Conservation (phyloP, 2,113 vertebrate genomes). For the Gavia stellata region DNA sequence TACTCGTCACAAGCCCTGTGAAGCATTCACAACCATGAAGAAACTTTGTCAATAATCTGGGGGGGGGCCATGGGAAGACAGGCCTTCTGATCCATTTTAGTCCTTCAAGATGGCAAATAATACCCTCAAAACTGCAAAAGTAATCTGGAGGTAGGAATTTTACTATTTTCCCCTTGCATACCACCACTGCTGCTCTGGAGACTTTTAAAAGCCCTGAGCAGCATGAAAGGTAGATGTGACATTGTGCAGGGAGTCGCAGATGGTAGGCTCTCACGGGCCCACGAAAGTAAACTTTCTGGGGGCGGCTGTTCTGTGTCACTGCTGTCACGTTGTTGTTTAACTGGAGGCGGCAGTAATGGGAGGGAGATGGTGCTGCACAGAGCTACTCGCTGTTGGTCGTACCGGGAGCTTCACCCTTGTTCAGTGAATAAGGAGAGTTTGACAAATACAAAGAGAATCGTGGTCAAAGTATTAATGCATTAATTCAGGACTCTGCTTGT, state of each 20-base stretch:
- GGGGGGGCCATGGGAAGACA: not conserved
- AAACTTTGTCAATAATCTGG: not conserved
- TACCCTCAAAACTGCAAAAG: not conserved
- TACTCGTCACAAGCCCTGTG: not conserved
- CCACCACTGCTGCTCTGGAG: not conserved
- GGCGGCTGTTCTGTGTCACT: not conserved
- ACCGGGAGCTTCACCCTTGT: not conserved
- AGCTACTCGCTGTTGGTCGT: rapidly evolving
- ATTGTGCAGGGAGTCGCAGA: not conserved
- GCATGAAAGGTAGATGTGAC: not conserved
- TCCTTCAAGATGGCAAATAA: not conserved
- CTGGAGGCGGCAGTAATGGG: not conserved
- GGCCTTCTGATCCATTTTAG: not conserved
- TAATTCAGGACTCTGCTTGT: not conserved
- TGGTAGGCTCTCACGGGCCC: not conserved
- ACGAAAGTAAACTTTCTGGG: not conserved
- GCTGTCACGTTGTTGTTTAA: not conserved
- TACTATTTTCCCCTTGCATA: not conserved
- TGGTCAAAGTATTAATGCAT: not conserved
- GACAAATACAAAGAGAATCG: not conserved
- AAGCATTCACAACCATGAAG: not conserved
- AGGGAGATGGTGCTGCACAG: not conserved
- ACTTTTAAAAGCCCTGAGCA: not conserved
- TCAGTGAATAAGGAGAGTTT: not conserved
- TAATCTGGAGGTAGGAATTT: not conserved